Percentiles rank a stretch among this genome's conserved stretches.
Conservation (phyloP, 2,797 vertebrate species). For the Epinephelus coioides region DNA sequence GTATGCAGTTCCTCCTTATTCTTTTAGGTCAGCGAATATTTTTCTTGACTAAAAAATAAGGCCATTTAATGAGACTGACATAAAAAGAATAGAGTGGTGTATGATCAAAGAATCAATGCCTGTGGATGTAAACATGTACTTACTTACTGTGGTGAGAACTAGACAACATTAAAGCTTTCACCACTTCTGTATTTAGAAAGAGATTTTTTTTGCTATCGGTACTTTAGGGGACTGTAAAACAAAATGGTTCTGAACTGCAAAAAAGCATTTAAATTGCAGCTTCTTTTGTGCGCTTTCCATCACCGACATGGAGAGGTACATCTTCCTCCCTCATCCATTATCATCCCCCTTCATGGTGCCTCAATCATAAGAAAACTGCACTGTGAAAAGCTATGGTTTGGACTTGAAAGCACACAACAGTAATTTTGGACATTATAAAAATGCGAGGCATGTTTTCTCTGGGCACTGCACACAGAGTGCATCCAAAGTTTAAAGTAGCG, state of each 20-base stretch:
- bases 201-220: neutral
- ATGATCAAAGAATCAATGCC: constrained; percentile 40
- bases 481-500: constrained; percentile 55
- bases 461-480: constrained; percentile 22
- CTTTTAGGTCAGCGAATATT: constrained; percentile 20
- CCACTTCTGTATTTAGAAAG: constrained; percentile 3
- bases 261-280: constrained; percentile 24
- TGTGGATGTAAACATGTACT: constrained; percentile 24
- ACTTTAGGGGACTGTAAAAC: constrained; percentile 23
- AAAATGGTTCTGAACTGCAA: constrained; percentile 12
- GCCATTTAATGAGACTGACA: constrained; percentile 17
- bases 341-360: constrained; percentile 27
- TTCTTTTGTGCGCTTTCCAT: constrained; percentile 42
- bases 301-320: neutral
- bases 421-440: constrained; percentile 22
- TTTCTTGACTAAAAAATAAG: constrained; percentile 9
- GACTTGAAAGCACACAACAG: constrained; percentile 33
- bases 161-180: constrained; percentile 35
- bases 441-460: constrained; percentile 22
- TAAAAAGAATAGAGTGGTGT: constrained; percentile 1
- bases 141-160: constrained; percentile 24
- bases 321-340: constrained; percentile 22
- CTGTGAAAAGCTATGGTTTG: constrained; percentile 21
- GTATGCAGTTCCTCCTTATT: no score
- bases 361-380: constrained; percentile 28